A percentile compares a stretch with the other conserved stretches of the same genome.
Evolutionary conservation across 2,888 invertebrate species (phyloP).

Genomic region (Agriopis aurantiaria): DNA sequence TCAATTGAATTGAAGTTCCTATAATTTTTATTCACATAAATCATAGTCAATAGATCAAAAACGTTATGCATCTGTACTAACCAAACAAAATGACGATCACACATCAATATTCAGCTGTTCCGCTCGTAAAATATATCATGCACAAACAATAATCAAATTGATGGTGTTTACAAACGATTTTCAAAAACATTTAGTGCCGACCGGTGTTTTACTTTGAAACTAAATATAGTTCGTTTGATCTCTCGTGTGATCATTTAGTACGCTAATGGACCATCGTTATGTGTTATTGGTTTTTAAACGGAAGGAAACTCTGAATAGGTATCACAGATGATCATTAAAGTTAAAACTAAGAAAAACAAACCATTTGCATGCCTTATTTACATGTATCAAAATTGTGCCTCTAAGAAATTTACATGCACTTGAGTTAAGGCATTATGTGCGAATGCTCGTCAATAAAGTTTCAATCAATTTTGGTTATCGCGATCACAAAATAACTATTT

Average conservation of each 20-base stretch:
- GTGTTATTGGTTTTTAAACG: constrained; percentile 56
- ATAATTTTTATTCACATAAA: constrained; percentile 11
- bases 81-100: constrained; percentile 29
- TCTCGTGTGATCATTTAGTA: constrained; percentile 46
- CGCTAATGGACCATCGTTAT: constrained; percentile 59
- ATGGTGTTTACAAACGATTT: constrained; percentile 72
- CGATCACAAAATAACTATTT: too few species aligned
- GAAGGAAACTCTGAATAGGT: constrained; percentile 22
- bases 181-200: constrained; percentile 69
- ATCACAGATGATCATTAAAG: constrained; percentile 5
- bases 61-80: constrained; percentile 22
- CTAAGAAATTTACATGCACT: too few species aligned
- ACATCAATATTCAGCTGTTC: constrained; percentile 47
- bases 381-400: too few species aligned
- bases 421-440: too few species aligned
- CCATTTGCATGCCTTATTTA: too few species aligned
- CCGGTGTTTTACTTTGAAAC: constrained; percentile 62
- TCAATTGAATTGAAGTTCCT: neutral
- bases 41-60: constrained; percentile 24
- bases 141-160: constrained; percentile 54
- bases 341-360: neutral
- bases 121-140: constrained; percentile 59
- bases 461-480: too few species aligned
- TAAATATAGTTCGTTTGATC: constrained; percentile 76
- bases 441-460: too few species aligned